phyloP scores from a whole-genome alignment of 2,888 invertebrate species.

The Trypoxylon attenuatum region DNA sequence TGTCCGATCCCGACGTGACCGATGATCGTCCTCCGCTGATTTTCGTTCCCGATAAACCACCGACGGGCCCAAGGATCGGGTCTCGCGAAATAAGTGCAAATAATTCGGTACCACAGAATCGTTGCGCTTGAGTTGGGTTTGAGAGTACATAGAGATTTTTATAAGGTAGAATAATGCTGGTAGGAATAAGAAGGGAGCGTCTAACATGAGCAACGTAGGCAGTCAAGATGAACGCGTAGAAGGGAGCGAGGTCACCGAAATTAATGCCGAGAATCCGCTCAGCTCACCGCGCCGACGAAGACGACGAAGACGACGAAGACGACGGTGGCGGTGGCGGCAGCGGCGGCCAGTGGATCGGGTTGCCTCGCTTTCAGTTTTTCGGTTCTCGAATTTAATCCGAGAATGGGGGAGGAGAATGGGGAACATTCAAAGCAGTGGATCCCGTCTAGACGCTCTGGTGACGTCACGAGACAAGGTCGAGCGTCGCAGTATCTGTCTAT shows the following conservation, averaged over 20 bases:
- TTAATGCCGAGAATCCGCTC: constrained; percentile 51
- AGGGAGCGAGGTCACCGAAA: constrained; percentile 37
- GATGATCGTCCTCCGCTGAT: constrained; percentile 40
- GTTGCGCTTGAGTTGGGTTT: no score
- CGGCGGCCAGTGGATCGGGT: constrained; percentile 50
- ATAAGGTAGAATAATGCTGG: no score
- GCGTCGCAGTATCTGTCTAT: constrained; percentile 56
- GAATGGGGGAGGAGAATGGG: constrained; percentile 51
- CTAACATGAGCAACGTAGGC: no score
- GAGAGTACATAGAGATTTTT: no score
- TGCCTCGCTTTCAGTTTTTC: constrained; percentile 54
- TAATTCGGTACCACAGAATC: no score
- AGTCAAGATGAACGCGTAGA: not conserved
- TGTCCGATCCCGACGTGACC: constrained; percentile 40
- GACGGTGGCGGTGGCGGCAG: no score
- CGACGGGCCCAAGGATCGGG: constrained; percentile 22
- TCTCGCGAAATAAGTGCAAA: no score
- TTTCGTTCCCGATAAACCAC: constrained; percentile 36
- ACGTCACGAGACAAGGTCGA: constrained; percentile 69
- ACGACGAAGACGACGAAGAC: no score
- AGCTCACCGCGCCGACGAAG: no score
- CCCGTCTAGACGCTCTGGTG: constrained; percentile 66
- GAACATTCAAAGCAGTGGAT: constrained; percentile 59
- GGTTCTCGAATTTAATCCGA: constrained; percentile 60
- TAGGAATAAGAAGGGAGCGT: no score